These are phyloP conservation scores for Cathartes aura DNA, from an alignment of 2,113 vertebrate species.

Conservation along the genomic window DNA sequence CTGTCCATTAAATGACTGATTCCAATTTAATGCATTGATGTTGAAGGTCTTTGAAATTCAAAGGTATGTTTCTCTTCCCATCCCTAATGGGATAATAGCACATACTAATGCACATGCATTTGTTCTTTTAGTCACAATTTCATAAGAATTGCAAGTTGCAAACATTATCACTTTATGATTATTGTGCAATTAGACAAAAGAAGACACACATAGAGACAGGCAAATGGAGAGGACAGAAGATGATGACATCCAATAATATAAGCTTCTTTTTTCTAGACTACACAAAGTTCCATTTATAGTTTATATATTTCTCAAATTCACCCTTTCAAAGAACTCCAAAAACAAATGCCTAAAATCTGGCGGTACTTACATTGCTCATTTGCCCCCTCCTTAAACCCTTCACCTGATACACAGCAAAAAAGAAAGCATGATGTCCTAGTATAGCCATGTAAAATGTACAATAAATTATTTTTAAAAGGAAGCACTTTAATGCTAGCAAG, in stretches of 20 bases:
- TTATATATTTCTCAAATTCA: not conserved
- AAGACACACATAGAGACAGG: not conserved
- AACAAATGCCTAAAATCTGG: not conserved
- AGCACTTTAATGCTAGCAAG: constrained; percentile 1
- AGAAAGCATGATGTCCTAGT: not conserved
- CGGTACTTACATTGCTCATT: not conserved
- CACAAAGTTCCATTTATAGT: not conserved
- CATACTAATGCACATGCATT: constrained; percentile 62
- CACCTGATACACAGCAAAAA: not conserved
- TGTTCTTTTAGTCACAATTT: constrained; percentile 61
- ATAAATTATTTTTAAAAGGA: not conserved
- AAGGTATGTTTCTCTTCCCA: constrained; percentile 56
- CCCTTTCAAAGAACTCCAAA: not conserved
- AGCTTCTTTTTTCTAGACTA: not conserved
- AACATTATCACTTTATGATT: constrained; percentile 47
- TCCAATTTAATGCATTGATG: constrained; percentile 47
- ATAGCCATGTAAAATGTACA: not conserved
- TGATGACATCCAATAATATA: not conserved
- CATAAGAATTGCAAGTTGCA: constrained; percentile 47
- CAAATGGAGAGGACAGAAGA: not conserved
- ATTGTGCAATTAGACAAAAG: constrained; percentile 53
- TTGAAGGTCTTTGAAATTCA: constrained; percentile 68
- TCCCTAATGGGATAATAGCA: constrained; percentile 68
- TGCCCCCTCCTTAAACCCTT: not conserved
- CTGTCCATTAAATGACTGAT: constrained; percentile 51